Conservation (phyloP, 2,797 vertebrate genomes). For the Thripadectes ignobilis region DNA sequence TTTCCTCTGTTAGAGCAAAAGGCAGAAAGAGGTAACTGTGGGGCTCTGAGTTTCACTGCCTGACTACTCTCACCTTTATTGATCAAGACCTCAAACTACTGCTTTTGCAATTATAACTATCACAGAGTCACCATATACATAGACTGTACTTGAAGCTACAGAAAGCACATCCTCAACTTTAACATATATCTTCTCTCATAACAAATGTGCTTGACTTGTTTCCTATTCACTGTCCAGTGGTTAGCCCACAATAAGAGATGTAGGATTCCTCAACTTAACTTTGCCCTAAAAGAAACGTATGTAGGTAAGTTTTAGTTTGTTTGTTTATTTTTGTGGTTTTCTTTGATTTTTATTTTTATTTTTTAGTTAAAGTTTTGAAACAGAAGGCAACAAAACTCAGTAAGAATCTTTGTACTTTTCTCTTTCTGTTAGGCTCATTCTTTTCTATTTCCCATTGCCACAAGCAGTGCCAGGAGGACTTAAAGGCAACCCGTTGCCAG, state of each 20-base stretch:
- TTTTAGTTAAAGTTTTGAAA: not conserved
- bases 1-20: not conserved
- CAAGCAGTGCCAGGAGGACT: not conserved
- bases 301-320: not conserved
- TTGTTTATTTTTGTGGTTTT: not conserved
- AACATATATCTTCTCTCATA: not conserved
- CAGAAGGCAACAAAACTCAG: not conserved
- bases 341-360: not conserved
- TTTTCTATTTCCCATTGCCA: not conserved
- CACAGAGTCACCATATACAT: not conserved
- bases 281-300: not conserved
- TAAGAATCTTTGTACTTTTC: not conserved
- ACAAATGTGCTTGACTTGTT: not conserved
- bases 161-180: not conserved
- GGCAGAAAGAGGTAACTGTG: not conserved
- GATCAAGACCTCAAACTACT: not conserved
- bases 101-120: not conserved
- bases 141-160: not conserved
- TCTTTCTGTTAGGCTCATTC: not conserved
- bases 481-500: not conserved
- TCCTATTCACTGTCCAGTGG: not conserved
- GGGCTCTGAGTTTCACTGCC: not conserved
- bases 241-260: not conserved
- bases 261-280: not conserved
- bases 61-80: not conserved